Conservation (phyloP, 37 sponge, comb jelly and placozoan species). For the Beroe forskalii region DNA sequence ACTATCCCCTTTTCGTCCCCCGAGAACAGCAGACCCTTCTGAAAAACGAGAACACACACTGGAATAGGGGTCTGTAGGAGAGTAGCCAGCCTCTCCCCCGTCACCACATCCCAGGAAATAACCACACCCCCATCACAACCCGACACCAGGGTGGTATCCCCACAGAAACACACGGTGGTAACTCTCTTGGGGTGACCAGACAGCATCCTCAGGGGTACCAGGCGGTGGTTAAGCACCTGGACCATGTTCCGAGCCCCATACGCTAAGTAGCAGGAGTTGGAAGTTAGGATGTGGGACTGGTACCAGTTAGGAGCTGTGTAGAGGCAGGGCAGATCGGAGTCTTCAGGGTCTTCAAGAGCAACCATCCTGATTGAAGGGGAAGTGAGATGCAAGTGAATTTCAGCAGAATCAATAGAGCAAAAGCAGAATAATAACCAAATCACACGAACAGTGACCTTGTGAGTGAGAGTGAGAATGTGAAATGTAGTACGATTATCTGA, state of each 20-base stretch:
- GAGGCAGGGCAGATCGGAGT: neutral
- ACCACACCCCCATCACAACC: constrained; percentile 61
- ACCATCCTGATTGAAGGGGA: neutral
- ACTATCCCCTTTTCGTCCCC: constrained; percentile 56
- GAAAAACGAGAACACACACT: neutral
- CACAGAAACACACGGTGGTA: neutral
- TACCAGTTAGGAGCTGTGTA: constrained; percentile 66
- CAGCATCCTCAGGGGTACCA: constrained; percentile 47
- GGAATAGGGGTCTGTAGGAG: neutral
- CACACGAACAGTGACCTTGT: too few species aligned
- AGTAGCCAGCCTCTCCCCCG: neutral
- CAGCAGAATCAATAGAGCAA: too few species aligned
- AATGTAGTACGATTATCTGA: too few species aligned
- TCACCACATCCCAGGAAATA: neutral
- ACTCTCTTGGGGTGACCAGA: constrained; percentile 43
- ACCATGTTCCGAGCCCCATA: constrained; percentile 64
- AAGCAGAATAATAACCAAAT: too few species aligned
- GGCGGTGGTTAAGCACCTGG: neutral
- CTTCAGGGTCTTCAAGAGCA: neutral
- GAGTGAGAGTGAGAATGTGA: too few species aligned
- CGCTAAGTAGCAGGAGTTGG: neutral
- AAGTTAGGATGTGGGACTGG: constrained; percentile 30
- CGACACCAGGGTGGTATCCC: constrained; percentile 16
- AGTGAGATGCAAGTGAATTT: too few species aligned
- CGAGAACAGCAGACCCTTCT: neutral